phyloP scores from a whole-genome alignment of 2,113 vertebrate genomes.

The Tor tambroides region DNA sequence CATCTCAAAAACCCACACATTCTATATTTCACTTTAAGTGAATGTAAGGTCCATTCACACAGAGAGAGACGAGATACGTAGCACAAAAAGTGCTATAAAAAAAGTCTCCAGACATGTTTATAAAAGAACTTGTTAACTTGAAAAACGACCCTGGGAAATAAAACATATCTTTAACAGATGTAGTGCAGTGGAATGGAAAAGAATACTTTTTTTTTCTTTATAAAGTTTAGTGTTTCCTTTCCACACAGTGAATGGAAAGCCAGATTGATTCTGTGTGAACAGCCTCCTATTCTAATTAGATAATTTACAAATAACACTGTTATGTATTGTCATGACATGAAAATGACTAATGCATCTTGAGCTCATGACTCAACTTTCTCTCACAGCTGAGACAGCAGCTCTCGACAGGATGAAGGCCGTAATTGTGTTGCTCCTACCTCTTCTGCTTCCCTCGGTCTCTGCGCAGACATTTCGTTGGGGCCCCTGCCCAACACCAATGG shows the following conservation, averaged over 20 bases:
- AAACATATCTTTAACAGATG: not conserved
- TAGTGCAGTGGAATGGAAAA: not conserved
- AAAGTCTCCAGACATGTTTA: not conserved
- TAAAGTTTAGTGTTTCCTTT: not conserved
- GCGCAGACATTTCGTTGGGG: slow-evolving; percentile 84
- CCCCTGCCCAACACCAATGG: slow-evolving; percentile 78
- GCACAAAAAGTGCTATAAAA: not conserved
- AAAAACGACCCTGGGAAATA: not conserved
- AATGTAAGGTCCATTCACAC: not conserved
- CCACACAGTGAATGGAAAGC: not conserved
- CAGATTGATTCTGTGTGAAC: not conserved
- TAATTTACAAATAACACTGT: not conserved
- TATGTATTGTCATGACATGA: not conserved
- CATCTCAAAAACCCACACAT: not conserved
- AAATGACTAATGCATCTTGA: no score
- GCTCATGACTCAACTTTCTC: not conserved
- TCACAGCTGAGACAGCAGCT: not conserved
- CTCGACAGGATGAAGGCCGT: slow-evolving; percentile 48
- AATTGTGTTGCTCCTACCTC: slow-evolving; percentile 60
- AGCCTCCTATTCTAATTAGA: no score
- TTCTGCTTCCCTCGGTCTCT: slow-evolving; percentile 63
- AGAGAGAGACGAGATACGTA: not conserved
- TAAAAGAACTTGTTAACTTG: not conserved
- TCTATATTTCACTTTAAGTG: not conserved
- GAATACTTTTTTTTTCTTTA: not conserved